Percentiles rank a stretch among this genome's conserved stretches.
Evolutionary conservation across 2,888 invertebrate species (phyloP).

Genomic region (Phragmatobia fuliginosa): DNA sequence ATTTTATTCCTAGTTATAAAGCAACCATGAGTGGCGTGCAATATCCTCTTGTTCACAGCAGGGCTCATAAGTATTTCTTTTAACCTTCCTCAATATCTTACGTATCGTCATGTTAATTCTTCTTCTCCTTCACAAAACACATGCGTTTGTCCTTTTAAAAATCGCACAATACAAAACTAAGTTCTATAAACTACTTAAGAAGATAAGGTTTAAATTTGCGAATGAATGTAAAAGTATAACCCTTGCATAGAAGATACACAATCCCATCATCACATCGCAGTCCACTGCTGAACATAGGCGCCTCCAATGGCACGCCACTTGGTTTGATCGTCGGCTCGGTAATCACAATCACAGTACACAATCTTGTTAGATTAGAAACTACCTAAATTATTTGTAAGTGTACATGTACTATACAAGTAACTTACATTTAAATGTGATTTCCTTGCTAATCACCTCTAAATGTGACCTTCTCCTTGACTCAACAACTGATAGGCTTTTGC

Average conservation of each 20-base stretch:
- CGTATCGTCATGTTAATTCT: not conserved
- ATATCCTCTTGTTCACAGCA: not conserved
- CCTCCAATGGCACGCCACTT: too few relatives aligned
- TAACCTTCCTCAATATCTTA: not conserved
- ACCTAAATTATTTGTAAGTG: constrained; percentile 16
- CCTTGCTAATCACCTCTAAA: constrained; percentile 54
- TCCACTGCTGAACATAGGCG: too few relatives aligned
- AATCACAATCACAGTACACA: too few relatives aligned
- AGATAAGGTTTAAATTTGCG: not conserved
- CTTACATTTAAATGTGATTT: constrained; percentile 58
- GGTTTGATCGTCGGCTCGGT: too few relatives aligned
- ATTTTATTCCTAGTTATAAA: not conserved
- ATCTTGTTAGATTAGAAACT: not conserved
- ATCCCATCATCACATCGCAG: too few relatives aligned
- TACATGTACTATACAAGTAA: constrained; percentile 10
- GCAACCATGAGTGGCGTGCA: not conserved
- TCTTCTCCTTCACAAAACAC: not conserved
- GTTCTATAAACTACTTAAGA: not conserved
- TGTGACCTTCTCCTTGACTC: constrained; percentile 66
- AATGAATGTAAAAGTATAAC: not conserved
- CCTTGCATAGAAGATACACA: not conserved
- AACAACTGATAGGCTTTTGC: constrained; percentile 41
- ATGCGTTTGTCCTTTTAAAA: not conserved
- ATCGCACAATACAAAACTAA: not conserved
- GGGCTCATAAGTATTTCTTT: not conserved